Evolutionary conservation across 2,797 vertebrate species (phyloP), one percentile per base, ranked within the genome.

Genomic region (Xerus rutilus): DNA sequence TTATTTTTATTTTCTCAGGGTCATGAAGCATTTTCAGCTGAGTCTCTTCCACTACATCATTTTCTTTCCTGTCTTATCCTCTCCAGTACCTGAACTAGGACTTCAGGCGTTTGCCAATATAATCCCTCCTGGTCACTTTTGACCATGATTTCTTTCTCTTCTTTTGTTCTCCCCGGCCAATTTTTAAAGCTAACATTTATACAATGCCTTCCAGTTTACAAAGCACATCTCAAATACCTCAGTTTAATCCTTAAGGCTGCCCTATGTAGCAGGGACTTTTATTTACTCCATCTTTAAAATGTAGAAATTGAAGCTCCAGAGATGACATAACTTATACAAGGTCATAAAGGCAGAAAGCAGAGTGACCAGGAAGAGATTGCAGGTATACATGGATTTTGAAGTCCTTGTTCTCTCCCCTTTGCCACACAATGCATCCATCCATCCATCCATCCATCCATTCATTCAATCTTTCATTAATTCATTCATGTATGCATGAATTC

Each of bases 201-300:
- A 89, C 28, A 89, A 45, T 32, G 73, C 32, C 54, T 93, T 74
- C 83, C 23, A 78, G 67, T 87, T 93, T 91, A 83, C 59, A 95
- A 86, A 94, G 81, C 76, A 35, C n/a, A 92, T 54, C 35, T 93
- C 70, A 91, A 76, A 79, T 35, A 79, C 7, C 7, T 65, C n/a
- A 30, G 43, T 62, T 94, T 77, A 93, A 96, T 73, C 78, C 76
- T 59, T 67, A 54, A 30, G 73, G 25, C 45, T 83, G 8, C 21
- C 15, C 5, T 52, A 12, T 4, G 73, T 43, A 43, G 7, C 43
- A 77, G 20, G 76, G 28, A 79, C 59, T 83, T 78, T 86, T 89
- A 96, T 84, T 92, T 88, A 64, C 9, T 79, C 32, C 1, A 13
- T 35, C 88, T 93, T 72, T 57, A 18, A 59, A 83, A 93, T 49